Conservation (phyloP, 2,888 invertebrate species). For the Agonum fuliginosum region DNA sequence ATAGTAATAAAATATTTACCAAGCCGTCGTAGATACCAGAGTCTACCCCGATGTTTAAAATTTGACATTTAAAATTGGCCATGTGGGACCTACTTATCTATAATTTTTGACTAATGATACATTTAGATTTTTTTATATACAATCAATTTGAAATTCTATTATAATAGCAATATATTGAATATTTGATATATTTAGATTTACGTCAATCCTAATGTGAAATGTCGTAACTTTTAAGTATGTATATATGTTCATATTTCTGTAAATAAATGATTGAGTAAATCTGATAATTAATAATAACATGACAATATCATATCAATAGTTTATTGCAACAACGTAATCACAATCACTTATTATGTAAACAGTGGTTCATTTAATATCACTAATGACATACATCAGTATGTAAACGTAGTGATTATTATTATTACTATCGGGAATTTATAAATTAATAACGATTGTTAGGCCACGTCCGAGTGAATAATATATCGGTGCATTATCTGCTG, state of each 20-base stretch:
- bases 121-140: too few species aligned
- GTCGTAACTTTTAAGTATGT: too few species aligned
- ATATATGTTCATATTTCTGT: not conserved
- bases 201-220: too few species aligned
- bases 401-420: slow-evolving; percentile 41
- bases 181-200: too few species aligned
- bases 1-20: too few species aligned
- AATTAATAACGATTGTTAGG: slow-evolving; percentile 40
- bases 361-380: slow-evolving; percentile 38
- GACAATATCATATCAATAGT: slow-evolving; percentile 38
- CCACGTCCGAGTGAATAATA: not conserved
- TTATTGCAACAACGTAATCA: slow-evolving; percentile 42
- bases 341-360: slow-evolving; percentile 39
- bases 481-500: not conserved
- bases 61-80: too few species aligned
- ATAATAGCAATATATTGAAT: too few species aligned
- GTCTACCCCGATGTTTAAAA: too few species aligned
- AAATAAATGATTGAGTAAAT: not conserved
- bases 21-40: too few species aligned
- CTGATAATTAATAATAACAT: slow-evolving; percentile 11
- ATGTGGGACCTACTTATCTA: too few species aligned
- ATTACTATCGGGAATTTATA: slow-evolving; percentile 52
- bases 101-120: too few species aligned
- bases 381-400: slow-evolving; percentile 31
- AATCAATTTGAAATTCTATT: too few species aligned